Conservation (phyloP, 2,113 vertebrate species). For the Phrynocephalus versicolor region DNA sequence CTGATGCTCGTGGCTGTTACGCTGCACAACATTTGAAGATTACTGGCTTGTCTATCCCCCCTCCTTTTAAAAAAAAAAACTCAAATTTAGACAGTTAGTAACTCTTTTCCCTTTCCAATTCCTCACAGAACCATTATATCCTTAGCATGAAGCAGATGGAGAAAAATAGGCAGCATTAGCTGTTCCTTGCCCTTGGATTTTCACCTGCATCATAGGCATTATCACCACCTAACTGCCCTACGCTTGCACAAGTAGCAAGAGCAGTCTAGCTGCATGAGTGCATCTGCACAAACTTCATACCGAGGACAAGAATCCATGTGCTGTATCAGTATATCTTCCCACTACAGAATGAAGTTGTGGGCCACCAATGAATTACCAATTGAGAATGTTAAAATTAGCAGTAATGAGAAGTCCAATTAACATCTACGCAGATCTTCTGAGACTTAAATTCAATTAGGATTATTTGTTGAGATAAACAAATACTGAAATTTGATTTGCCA, state of each 20-base stretch:
- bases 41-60: not conserved
- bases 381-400: conserved; percentile 1
- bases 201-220: not conserved
- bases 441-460: not conserved
- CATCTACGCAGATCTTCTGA: not conserved
- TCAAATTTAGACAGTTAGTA: not conserved
- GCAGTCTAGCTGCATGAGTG: not conserved
- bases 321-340: not conserved
- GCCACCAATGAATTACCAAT: not conserved
- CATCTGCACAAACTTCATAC: not conserved
- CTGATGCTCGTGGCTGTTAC: not conserved
- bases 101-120: not conserved
- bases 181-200: not conserved
- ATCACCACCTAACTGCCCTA: not conserved
- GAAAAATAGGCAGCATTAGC: not conserved
- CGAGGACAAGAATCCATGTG: not conserved
- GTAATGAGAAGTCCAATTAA: conserved; percentile 4
- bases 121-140: not conserved
- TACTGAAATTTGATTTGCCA: conserved; percentile 17
- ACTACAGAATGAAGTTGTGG: not conserved
- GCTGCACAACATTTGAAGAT: not conserved
- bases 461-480: conserved; percentile 14
- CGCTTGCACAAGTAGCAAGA: not conserved
- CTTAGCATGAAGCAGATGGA: not conserved
- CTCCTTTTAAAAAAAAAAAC: not conserved